Percentiles rank a stretch among this genome's conserved stretches.
Evolutionary conservation across 2,888 invertebrate species (phyloP).

Genomic region (Tenodera sinensis): DNA sequence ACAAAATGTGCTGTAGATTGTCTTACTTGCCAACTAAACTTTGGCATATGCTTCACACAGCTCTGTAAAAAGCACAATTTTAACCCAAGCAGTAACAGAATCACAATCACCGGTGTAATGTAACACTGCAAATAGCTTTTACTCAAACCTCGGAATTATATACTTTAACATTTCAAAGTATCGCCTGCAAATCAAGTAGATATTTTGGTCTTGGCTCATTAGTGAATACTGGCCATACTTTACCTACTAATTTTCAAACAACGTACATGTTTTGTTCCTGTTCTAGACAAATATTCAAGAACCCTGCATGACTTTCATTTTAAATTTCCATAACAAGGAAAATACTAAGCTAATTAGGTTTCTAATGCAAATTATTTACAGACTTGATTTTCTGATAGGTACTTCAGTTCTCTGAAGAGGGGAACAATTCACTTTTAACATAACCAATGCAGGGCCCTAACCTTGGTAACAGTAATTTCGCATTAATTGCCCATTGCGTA

Average conservation of each 20-base stretch:
- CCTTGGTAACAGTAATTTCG: neutral
- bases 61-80: constrained; percentile 10
- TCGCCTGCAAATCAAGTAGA: neutral
- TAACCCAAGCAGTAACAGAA: constrained; percentile 2
- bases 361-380: neutral
- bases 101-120: constrained; percentile 9
- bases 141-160: neutral
- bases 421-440: neutral
- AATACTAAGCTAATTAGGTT: neutral
- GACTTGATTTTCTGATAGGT: neutral
- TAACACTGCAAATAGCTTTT: neutral
- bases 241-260: neutral
- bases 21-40: neutral
- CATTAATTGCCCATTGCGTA: constrained; percentile 86
- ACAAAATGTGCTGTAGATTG: neutral
- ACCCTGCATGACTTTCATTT: neutral
- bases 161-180: neutral
- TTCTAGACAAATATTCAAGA: neutral
- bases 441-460: constrained; percentile 19
- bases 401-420: neutral
- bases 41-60: constrained; percentile 12
- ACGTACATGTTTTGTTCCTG: neutral
- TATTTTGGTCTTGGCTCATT: neutral
- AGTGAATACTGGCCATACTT: neutral
- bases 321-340: neutral